phyloP scores from a whole-genome alignment of 2,113 vertebrate species.

The Callipepla californica region DNA sequence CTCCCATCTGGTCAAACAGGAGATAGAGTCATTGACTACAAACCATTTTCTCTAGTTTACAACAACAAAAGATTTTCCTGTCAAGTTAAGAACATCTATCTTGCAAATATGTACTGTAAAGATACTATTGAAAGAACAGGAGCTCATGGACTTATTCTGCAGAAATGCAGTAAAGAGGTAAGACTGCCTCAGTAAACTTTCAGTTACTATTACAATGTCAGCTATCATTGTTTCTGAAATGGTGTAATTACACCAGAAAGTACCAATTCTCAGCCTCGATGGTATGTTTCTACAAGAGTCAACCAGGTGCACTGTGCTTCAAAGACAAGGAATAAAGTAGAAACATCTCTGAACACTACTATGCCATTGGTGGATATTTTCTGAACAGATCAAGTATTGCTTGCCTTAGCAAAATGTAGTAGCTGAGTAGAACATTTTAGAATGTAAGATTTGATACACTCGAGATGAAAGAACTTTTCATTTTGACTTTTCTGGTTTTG shows the following conservation, averaged over 20 bases:
- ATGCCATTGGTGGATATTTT: not conserved
- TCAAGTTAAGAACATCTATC: not conserved
- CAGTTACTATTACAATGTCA: not conserved
- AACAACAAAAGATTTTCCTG: not conserved
- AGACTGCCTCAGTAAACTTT: not conserved
- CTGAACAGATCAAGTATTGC: not conserved
- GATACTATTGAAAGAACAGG: not conserved
- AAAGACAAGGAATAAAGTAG: accelerated
- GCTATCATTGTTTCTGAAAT: constrained; percentile 25
- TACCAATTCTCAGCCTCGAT: not conserved
- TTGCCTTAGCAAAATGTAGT: not conserved
- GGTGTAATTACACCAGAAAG: not conserved
- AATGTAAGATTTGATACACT: not conserved
- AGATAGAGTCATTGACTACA: not conserved
- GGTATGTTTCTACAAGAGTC: not conserved
- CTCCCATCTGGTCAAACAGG: not conserved
- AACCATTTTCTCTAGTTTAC: not conserved
- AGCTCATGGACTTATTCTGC: not conserved
- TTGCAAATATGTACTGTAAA: not conserved
- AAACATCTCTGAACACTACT: not conserved
- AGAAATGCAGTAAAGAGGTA: not conserved
- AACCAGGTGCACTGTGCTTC: not conserved
- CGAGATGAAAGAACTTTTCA: not conserved
- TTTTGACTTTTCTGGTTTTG: not conserved
- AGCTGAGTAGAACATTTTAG: not conserved